Evolutionary conservation across 2,888 invertebrate species (phyloP).

Genomic region (Deilephila elpenor): DNA sequence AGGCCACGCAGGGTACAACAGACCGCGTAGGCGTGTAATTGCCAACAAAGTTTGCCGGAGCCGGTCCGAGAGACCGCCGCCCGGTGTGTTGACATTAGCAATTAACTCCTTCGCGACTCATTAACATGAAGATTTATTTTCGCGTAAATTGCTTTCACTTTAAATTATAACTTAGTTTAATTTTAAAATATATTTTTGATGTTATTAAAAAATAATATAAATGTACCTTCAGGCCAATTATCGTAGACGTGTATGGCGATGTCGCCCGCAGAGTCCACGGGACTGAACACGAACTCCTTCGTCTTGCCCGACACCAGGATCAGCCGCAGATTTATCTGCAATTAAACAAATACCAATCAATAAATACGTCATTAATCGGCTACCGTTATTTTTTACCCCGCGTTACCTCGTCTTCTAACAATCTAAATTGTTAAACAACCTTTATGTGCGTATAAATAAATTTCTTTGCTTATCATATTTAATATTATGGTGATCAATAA

Average conservation of each 20-base stretch:
- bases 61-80: slow-evolving; percentile 16
- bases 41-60: slow-evolving; percentile 32
- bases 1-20: slow-evolving; percentile 12
- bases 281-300: slow-evolving; percentile 99
- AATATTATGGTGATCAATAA: too few species aligned
- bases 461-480: too few species aligned
- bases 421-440: too few species aligned
- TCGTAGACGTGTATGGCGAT: slow-evolving; percentile 99
- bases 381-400: too few species aligned
- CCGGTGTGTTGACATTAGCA: slow-evolving; percentile 34
- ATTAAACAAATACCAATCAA: slow-evolving; percentile 49
- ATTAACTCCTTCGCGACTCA: slow-evolving; percentile 34
- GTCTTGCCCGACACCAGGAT: slow-evolving; percentile 99
- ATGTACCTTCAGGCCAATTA: slow-evolving; percentile 98
- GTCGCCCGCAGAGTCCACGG: slow-evolving; percentile 98
- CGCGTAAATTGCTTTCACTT: slow-evolving; percentile 33
- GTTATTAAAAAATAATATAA: neutral
- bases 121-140: slow-evolving; percentile 40
- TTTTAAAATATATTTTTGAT: neutral
- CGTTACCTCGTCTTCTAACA: too few species aligned
- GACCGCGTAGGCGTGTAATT: slow-evolving; percentile 31
- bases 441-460: too few species aligned
- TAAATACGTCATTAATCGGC: neutral
- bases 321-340: slow-evolving; percentile 98
- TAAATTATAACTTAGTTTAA: neutral